Evolutionary conservation across 1,140 invertebrate species (phyloP).

Genomic region (Drosophila busckii): DNA sequence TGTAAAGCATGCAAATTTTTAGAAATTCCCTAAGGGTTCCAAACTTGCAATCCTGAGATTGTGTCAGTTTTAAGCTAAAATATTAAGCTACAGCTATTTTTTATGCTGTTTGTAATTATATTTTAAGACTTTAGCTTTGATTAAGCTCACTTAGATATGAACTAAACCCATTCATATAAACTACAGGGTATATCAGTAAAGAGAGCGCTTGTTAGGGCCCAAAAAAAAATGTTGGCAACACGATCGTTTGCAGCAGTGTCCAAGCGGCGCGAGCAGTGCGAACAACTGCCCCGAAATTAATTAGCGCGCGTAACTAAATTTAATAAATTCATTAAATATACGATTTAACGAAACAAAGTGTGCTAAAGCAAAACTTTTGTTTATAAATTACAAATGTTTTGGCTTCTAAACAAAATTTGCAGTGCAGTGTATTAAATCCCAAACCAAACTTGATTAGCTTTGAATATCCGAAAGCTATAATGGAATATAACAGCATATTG

Average conservation of each 20-base stretch:
- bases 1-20: too few relatives aligned
- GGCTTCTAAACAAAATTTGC: constrained; percentile 5
- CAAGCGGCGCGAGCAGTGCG: constrained; percentile 42
- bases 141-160: too few relatives aligned
- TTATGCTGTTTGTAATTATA: too few relatives aligned
- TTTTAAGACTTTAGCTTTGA: too few relatives aligned
- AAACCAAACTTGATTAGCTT: not conserved
- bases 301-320: not conserved
- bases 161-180: too few relatives aligned
- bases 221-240: constrained; percentile 8
- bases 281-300: constrained; percentile 17
- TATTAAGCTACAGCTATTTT: too few relatives aligned
- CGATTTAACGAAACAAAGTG: constrained; percentile 16
- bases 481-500: constrained; percentile 52
- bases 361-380: not conserved
- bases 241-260: constrained; percentile 31
- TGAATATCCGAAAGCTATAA: constrained; percentile 18
- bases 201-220: constrained; percentile 11
- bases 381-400: constrained; percentile 9
- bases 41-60: too few relatives aligned
- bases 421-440: constrained; percentile 3
- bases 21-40: too few relatives aligned
- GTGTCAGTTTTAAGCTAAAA: too few relatives aligned
- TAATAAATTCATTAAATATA: too few relatives aligned
- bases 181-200: too few relatives aligned